Percentiles rank a stretch among this genome's conserved stretches.
phyloP scores from a whole-genome alignment of 2,797 vertebrate genomes.

The Eulemur rubriventer region DNA sequence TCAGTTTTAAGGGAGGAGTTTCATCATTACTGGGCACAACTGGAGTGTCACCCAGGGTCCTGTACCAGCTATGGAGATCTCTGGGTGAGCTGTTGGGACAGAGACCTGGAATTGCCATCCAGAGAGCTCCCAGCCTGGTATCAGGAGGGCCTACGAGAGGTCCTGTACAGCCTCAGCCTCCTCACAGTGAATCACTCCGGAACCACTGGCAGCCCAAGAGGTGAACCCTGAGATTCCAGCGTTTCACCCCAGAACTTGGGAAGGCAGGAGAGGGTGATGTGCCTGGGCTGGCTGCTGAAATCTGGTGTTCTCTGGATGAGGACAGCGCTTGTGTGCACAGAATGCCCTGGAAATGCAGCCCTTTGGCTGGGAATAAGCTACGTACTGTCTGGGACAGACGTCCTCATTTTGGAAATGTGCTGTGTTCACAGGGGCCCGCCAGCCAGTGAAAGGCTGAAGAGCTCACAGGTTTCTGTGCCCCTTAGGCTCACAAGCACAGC shows the following conservation, averaged over 20 bases:
- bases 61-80: background rate
- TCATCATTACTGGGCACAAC: background rate
- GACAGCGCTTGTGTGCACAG: background rate
- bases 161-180: rapidly evolving
- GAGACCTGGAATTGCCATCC: background rate
- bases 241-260: background rate
- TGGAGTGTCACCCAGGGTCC: background rate
- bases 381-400: background rate
- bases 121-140: background rate
- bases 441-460: background rate
- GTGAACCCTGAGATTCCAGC: background rate
- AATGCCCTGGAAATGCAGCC: background rate
- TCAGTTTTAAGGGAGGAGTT: background rate
- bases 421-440: background rate
- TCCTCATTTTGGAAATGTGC: background rate
- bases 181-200: background rate
- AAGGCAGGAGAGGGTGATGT: background rate
- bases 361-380: background rate
- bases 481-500: background rate
- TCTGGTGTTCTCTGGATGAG: background rate
- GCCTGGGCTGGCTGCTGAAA: background rate
- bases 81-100: background rate
- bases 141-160: background rate
- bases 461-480: background rate
- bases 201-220: background rate